A percentile compares a stretch with the other conserved stretches of the same genome.
Conservation (phyloP, 2,797 vertebrate genomes). For the Acestrorhynchus altus region DNA sequence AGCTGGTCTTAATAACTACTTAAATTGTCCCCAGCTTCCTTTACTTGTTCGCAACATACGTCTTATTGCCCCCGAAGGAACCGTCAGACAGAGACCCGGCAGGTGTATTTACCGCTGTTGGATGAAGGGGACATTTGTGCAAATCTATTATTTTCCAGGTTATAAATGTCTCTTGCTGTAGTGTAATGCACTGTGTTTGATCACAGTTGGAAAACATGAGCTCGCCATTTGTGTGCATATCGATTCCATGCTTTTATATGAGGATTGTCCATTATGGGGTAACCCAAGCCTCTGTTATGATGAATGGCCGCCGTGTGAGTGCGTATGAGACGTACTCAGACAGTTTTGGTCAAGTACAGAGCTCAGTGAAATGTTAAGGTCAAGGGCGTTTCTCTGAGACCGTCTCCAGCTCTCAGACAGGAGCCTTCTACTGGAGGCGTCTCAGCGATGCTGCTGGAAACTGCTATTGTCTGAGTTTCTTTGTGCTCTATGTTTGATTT, state of each 20-base stretch:
- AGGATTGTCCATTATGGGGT: constrained; percentile 75
- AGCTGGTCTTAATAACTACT: too few species aligned
- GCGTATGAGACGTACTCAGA: constrained; percentile 22
- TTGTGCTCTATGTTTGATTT: background rate
- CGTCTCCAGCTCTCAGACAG: constrained; percentile 22
- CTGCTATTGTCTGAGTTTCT: constrained; percentile 6
- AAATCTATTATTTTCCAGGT: too few species aligned
- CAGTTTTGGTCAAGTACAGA: constrained; percentile 3
- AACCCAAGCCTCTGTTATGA: constrained; percentile 71
- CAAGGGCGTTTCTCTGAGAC: constrained; percentile 34
- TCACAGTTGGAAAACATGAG: constrained; percentile 70
- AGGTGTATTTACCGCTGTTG: background rate
- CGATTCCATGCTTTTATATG: constrained; percentile 77
- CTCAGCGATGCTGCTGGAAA: background rate
- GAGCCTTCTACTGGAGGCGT: background rate
- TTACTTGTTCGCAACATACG: too few species aligned
- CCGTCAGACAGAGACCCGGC: background rate
- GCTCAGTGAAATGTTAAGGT: constrained; percentile 1
- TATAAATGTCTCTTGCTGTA: constrained; percentile 61
- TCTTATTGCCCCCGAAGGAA: too few species aligned
- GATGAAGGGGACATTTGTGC: background rate
- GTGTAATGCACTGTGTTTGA: constrained; percentile 70
- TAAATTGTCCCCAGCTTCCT: too few species aligned
- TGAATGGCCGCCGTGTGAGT: constrained; percentile 58
- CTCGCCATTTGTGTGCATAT: constrained; percentile 73